Base-by-base conservation (phyloP, 2,113 vertebrate species). In the Pithys albifrons region DNA sequence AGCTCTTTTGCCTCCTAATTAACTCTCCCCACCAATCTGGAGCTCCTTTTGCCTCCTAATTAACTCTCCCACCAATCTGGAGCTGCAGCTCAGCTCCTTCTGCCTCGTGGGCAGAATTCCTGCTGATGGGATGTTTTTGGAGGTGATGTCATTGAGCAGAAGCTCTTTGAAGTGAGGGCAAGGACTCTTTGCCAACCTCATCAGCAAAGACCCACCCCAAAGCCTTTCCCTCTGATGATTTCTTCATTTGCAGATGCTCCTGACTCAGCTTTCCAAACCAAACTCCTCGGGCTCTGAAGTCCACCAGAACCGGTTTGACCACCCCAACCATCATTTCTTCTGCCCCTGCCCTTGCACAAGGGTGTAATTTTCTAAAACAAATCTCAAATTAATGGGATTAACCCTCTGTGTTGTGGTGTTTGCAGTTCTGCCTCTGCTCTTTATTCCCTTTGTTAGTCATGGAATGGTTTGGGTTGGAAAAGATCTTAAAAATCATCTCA, bases 191-290 rank as follows among this genome's bases (percentile, higher is more conserved):
- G 80, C 64, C 23, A 48, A 61, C 73, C 23, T 51, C 73, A 74
- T 85, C 73, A 70, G 41, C 41, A 9, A 61, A 45, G 33, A 52
- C 13, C 87, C 81, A 11, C 75, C 85, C 85, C 37, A 28, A 33
- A 88, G 22, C 57, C 5, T 67, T 82, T 74, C 3, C 24, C 88
- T 92, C 61, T 83, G 75, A 73, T 90, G 66, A 4, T 39, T 54
- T 37, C 52, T 84, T 41, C 82, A 15, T 62, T 49, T 48, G 29
- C 57, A 12, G 84, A 29, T 2, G 19, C 79, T 91, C 85, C 91
- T 96, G 96, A 97, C 91, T 95, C 95, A 96, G 94, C 85, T 55
- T 19, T 14, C 10, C n/a, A 79, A 46, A 76, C 88, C 73, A 39
- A 66, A 52, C 35, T 67, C 17, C 41, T 19, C 39, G 13, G 0